Conservation (phyloP, 2,113 vertebrate genomes). For the Phaetusa simplex region DNA sequence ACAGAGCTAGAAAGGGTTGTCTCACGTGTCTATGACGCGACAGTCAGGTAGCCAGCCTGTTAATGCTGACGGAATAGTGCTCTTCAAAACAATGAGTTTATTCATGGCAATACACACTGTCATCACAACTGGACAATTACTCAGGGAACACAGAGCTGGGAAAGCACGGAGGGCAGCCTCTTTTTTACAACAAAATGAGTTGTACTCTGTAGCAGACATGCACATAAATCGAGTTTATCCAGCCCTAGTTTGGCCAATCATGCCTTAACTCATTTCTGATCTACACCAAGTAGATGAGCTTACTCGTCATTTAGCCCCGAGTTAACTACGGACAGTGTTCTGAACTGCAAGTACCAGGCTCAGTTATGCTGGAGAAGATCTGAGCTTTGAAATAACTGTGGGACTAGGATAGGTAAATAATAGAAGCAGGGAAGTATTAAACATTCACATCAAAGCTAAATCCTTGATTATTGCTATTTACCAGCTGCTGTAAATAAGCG, state of each 20-base stretch:
- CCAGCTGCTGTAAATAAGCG: conserved; percentile 51
- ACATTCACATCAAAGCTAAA: conserved; percentile 30
- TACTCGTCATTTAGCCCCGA: not conserved
- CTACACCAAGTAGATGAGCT: not conserved
- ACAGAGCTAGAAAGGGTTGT: not conserved
- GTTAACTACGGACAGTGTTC: not conserved
- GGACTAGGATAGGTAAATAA: conserved; percentile 47
- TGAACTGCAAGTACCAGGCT: not conserved
- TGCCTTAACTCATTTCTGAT: not conserved
- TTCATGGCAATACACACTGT: not conserved
- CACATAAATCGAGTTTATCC: not conserved
- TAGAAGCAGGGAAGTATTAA: conserved; percentile 27
- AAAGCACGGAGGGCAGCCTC: not conserved
- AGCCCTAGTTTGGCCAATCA: not conserved
- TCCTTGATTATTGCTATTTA: conserved; percentile 46
- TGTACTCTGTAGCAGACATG: not conserved
- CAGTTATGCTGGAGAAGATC: not conserved
- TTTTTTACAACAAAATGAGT: not conserved
- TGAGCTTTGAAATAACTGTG: not conserved
- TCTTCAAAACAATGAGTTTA: not conserved
- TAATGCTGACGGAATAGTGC: not conserved
- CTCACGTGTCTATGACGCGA: not conserved
- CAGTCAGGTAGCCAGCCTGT: not conserved
- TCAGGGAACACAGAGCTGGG: not conserved
- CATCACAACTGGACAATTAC: not conserved